phyloP scores from a whole-genome alignment of 2,888 invertebrate species.

The Euplexia lucipara region DNA sequence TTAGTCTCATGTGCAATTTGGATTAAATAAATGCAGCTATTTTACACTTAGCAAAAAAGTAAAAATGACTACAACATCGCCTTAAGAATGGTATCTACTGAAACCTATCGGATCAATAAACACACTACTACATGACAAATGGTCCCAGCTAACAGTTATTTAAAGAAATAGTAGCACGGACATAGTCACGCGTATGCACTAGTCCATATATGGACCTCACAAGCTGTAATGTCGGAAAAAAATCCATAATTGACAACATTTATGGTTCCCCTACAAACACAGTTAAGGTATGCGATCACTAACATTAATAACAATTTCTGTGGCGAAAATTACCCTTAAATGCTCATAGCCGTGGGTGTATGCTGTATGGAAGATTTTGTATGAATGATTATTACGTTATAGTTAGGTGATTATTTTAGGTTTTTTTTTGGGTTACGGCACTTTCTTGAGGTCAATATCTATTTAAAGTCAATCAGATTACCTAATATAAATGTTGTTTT shows the following conservation, averaged over 20 bases:
- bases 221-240: conserved; percentile 28
- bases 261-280: conserved; percentile 56
- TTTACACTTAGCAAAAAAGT: no score
- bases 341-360: conserved; percentile 52
- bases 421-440: conserved; percentile 11
- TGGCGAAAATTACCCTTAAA: conserved; percentile 63
- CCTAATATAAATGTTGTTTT: no score
- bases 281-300: conserved; percentile 40
- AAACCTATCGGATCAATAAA: not conserved
- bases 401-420: conserved; percentile 26
- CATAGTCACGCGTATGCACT: conserved; percentile 15
- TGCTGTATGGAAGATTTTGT: conserved; percentile 31
- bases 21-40: no score
- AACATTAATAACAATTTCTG: conserved; percentile 54
- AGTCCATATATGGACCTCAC: conserved; percentile 43
- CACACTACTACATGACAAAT: not conserved
- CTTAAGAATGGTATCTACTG: not conserved
- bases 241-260: conserved; percentile 12
- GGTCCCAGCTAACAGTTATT: conserved; percentile 1
- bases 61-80: no score
- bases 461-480: no score
- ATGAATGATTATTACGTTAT: conserved; percentile 35
- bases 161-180: conserved; percentile 7
- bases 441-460: not conserved
- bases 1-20: no score